Percentiles rank a stretch among this genome's conserved stretches.
These are phyloP conservation scores for Coregonus clupeaformis DNA, from an alignment of 2,113 vertebrate species.

Conservation along the genomic window DNA sequence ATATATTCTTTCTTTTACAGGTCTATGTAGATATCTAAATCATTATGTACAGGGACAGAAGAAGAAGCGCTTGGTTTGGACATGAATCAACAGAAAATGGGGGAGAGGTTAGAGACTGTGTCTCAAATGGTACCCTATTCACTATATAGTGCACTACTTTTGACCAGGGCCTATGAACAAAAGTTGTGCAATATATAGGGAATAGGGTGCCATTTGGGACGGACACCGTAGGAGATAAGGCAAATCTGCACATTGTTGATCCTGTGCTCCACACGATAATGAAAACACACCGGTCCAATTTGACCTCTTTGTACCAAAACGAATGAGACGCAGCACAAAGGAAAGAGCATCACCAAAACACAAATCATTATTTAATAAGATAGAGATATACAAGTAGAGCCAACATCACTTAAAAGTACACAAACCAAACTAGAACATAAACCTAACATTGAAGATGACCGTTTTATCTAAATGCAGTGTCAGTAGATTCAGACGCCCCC, in stretches of 20 bases:
- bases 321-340: conserved; percentile 20
- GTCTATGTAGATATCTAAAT: conserved; percentile 56
- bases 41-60: conserved; percentile 62
- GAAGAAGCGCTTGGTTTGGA: conserved; percentile 37
- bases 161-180: no score
- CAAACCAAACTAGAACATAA: no score
- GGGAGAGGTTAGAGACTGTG: conserved; percentile 27
- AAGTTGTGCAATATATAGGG: no score
- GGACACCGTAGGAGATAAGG: conserved; percentile 52
- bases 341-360: conserved; percentile 23
- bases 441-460: conserved; percentile 1
- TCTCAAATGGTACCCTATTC: conserved; percentile 26
- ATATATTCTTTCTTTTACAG: conserved; percentile 60
- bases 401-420: conserved; percentile 12
- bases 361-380: conserved; percentile 10
- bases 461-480: no score
- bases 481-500: no score
- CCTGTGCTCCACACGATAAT: conserved; percentile 35
- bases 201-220: no score
- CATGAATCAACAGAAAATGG: conserved; percentile 35
- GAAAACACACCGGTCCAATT: no score
- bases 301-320: no score
- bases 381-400: no score
- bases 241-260: conserved; percentile 55
- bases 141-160: background rate